Base-by-base conservation (phyloP, 1,140 invertebrate species). In the Monomorium pharaonis region DNA sequence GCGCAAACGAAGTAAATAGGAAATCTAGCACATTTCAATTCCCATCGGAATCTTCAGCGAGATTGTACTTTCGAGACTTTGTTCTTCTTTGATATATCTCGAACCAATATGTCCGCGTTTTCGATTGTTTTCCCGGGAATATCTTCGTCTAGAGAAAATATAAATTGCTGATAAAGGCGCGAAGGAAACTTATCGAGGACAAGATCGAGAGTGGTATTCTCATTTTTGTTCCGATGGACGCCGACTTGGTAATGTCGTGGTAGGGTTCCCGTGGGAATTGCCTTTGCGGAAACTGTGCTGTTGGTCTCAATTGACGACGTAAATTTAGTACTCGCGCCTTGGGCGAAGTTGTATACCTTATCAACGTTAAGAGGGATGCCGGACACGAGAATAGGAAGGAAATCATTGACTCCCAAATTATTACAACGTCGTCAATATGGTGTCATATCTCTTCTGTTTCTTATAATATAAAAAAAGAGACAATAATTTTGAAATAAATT, bases 301-400 rank as follows among this genome's bases (percentile, higher is more conserved):
- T 62, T 47, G 30, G 56, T 54, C 54, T 89, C 87, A 87, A 89
- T 89, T 85, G 60, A 81, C 54, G 33, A 67, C n/a, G 30, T 51
- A 30, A 85, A 87, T 87, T 83, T 87, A 80, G 62, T 80, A 77
- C 54, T 81, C n/a, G 69, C 56, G 30, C 42, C 33, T 14, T n/a
- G 12, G 14, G 1, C 18, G 21, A 67, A 9, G 10, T n/a, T 24
- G 30, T 33, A 33, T 42, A 51, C 14, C 24, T 37, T 24, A 47
- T 83, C 5, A 4, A 18, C 27, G 21, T 51, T 37, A 51, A 51
- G 21, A 65, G 24, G 14, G 2, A 27, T 14, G 18, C 4, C 18
- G 5, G 3, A 21, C 16, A 33, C 72, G 54, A 2, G 21, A 81
- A 70, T 16, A 21, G 10, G 12, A 44, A 70, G 42, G 0, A 42